Conservation (phyloP, 2,797 vertebrate species). For the Numenius phaeopus region DNA sequence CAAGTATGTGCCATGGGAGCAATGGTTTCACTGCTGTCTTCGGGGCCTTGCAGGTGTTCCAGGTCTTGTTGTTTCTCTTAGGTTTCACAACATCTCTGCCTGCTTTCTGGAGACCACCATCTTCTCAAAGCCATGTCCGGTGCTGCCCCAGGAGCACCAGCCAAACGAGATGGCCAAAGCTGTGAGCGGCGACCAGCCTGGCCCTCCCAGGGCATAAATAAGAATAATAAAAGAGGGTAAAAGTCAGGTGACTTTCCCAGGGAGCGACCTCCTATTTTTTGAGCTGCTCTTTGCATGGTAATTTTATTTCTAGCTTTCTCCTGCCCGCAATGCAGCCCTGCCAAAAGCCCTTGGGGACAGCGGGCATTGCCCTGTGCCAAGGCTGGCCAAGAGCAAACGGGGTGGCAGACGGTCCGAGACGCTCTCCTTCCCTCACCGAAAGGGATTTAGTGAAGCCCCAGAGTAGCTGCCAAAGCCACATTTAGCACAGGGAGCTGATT, state of each 20-base stretch:
- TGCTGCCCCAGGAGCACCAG: rapidly evolving
- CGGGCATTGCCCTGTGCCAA: not conserved
- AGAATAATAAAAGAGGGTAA: not conserved
- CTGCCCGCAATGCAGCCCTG: not conserved
- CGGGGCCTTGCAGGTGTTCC: not conserved
- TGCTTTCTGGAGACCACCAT: not conserved
- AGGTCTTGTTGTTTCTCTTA: not conserved
- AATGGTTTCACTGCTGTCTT: not conserved
- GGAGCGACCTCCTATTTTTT: not conserved
- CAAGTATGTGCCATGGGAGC: slow-evolving; percentile 23
- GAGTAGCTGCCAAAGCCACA: slow-evolving; percentile 30
- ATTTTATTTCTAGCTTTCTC: not conserved
- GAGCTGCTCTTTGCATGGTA: not conserved
- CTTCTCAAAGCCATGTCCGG: not conserved
- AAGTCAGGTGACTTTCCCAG: not conserved
- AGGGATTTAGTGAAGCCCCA: not conserved
- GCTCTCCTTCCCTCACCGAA: not conserved
- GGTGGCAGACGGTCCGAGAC: not conserved
- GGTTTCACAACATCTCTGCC: not conserved
- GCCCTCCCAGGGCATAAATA: not conserved
- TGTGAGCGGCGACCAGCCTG: not conserved
- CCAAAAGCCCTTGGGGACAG: not conserved
- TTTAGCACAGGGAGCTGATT: slow-evolving; percentile 12
- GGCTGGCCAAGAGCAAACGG: not conserved
- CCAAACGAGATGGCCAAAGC: not conserved